Evolutionary conservation across 2,797 vertebrate genomes (phyloP).

Genomic region (Clarias fuscus): DNA sequence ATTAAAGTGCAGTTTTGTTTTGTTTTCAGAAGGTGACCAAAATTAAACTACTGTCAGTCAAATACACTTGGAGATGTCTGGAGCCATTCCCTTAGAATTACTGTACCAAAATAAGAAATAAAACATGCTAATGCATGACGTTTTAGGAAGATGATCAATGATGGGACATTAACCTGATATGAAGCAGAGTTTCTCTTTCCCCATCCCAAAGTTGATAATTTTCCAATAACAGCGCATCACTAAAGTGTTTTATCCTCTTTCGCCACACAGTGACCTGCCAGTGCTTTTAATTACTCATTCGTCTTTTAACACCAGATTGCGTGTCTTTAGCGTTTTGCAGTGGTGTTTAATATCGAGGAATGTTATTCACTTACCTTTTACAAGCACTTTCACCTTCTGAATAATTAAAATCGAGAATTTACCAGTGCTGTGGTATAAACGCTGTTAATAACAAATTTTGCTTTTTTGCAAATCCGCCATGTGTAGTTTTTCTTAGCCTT

Average conservation of each 20-base stretch:
- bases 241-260: neutral
- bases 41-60: neutral
- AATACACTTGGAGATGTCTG: neutral
- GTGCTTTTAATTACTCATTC: neutral
- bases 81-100: neutral
- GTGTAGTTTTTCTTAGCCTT: neutral
- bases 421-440: neutral
- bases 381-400: neutral
- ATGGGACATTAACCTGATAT: neutral
- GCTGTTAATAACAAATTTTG: no score
- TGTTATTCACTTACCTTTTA: neutral
- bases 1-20: neutral
- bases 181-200: neutral
- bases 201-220: neutral
- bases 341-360: neutral
- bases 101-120: neutral
- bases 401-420: neutral
- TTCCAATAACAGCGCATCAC: neutral
- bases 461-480: neutral
- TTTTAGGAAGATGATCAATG: neutral
- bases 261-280: neutral
- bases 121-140: neutral
- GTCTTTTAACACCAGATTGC: neutral
- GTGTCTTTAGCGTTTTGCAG: neutral
- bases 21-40: neutral